Base-by-base conservation (phyloP, 2,797 vertebrate genomes). In the Synaphobranchus kaupii region DNA sequence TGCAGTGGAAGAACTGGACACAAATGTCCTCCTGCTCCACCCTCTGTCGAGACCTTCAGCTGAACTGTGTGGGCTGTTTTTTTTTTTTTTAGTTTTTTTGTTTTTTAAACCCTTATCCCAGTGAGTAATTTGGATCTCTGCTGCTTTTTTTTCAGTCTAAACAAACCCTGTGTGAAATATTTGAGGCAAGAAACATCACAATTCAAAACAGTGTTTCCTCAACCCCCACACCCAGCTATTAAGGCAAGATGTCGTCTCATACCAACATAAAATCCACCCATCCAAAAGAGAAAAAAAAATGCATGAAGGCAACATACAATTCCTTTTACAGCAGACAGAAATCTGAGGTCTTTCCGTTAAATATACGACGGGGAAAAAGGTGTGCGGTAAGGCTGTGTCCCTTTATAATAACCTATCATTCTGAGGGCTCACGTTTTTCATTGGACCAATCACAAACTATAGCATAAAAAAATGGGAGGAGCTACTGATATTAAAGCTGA, bases 391-490 rank as follows among this genome's bases (percentile, higher is more conserved):
- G 22, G 44, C 76, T 80, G 44, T 47, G 28, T 15, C 68, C 10
- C 15, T 3, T n/a, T 34, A 8, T 9, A 76, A 80, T 47, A 80
- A 48, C 39, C 76, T 80, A 48, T 47, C 44, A 80, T 48, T 80
- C 44, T 20, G 17, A 25, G 8, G 39, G 9, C 76, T 80, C 13
- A 84, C 78, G 22, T n/a, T 50, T 47, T 47, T 48, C 3, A 81
- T 8, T 22, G 39, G 39, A 48, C 39, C 76, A 50, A 80, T 47
- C 39, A 25, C 6, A 48, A 80, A 85, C 89, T 83, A 91, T 68
- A 89, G 83, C 44, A 48, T 17, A 13, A 76, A 76, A 76, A 73
- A 73, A 7, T 78, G 73, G 47, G 25, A 52, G 50, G 50, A 52
- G 39, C 22, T 52, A 31, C 28, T 6, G 4, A 48, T 80, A 56